Percentiles rank a stretch among this genome's conserved stretches.
These are phyloP conservation scores for Digitonthophagus gazella DNA, from an alignment of 2,888 invertebrate species.

Conservation along the genomic window DNA sequence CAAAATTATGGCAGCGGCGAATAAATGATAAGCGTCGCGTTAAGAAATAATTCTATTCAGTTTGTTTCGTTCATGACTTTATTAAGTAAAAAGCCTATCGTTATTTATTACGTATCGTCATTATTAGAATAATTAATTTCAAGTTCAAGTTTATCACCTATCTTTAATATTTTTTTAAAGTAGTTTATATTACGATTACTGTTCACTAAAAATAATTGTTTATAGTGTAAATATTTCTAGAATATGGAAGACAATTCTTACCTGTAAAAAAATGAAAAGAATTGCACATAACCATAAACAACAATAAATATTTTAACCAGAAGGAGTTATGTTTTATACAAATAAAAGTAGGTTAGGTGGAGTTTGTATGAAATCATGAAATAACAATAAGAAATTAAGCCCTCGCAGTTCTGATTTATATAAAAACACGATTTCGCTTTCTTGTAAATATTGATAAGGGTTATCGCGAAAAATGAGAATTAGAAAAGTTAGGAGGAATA, in stretches of 20 bases:
- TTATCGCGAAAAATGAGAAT: background rate
- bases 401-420: background rate
- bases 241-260: background rate
- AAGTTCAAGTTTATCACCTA: too few species aligned
- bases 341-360: background rate
- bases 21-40: conserved; percentile 40
- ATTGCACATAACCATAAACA: background rate
- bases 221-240: background rate
- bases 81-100: background rate
- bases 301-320: background rate
- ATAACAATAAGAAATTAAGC: background rate
- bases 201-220: background rate
- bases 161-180: too few species aligned
- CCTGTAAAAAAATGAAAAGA: background rate
- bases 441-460: background rate
- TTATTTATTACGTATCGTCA: conserved; percentile 5
- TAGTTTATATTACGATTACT: background rate
- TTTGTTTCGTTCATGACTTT: background rate
- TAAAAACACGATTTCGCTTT: background rate
- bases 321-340: background rate
- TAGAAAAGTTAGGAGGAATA: background rate
- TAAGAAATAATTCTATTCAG: background rate
- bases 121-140: conserved; percentile 2
- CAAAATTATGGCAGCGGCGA: conserved; percentile 38
- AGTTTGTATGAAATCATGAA: background rate